Evolutionary conservation across 1,140 invertebrate species (phyloP).

Genomic region (Orius insidiosus): DNA sequence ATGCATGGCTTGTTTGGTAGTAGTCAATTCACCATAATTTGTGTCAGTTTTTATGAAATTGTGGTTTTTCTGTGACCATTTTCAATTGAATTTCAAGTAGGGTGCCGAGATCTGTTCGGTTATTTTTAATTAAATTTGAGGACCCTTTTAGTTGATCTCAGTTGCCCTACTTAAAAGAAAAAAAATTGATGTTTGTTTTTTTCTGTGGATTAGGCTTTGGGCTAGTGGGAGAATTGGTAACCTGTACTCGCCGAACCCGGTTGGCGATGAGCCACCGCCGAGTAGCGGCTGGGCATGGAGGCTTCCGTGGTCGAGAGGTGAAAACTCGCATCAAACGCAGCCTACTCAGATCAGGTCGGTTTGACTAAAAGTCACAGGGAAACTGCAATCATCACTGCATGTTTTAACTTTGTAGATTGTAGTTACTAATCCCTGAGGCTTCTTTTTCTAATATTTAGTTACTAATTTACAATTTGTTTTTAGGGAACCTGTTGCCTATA

Average conservation of each 20-base stretch:
- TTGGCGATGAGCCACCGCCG: constrained; percentile 29
- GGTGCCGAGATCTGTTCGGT: too few relatives aligned
- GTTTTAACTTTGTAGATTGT: neutral
- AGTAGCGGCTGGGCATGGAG: constrained; percentile 39
- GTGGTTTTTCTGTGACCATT: too few relatives aligned
- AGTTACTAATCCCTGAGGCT: neutral
- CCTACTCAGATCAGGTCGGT: constrained; percentile 8
- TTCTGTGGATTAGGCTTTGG: constrained; percentile 25
- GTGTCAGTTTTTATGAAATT: too few relatives aligned
- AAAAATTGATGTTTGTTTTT: too few relatives aligned
- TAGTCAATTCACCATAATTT: too few relatives aligned
- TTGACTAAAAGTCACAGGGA: neutral
- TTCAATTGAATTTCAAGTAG: too few relatives aligned
- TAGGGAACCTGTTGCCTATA: constrained; percentile 13
- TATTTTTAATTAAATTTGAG: too few relatives aligned
- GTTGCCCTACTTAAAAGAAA: too few relatives aligned
- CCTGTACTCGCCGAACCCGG: constrained; percentile 65
- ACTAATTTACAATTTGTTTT: constrained; percentile 2
- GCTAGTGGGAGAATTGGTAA: constrained; percentile 43
- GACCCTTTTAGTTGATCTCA: too few relatives aligned
- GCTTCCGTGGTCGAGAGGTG: constrained; percentile 29
- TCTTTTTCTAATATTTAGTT: too few relatives aligned
- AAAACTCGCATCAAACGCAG: constrained; percentile 2
- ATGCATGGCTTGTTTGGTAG: too few relatives aligned
- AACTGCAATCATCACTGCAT: neutral